Evolutionary conservation across 1,140 invertebrate species (phyloP).

Genomic region (Zophobas morio): DNA sequence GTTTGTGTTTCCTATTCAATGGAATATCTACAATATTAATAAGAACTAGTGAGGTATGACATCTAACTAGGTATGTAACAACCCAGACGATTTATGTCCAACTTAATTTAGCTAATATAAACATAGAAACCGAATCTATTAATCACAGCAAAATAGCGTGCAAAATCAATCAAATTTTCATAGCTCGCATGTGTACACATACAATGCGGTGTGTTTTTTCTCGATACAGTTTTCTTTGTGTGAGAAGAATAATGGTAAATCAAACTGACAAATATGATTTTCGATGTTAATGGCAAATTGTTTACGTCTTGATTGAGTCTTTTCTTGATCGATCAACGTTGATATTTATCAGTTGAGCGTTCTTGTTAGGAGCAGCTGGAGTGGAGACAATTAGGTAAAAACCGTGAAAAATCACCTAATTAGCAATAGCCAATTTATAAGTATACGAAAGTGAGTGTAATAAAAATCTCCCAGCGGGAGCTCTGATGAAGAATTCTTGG

Average conservation of each 20-base stretch:
- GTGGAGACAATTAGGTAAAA: slow-evolving; percentile 38
- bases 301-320: not conserved
- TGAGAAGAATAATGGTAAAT: slow-evolving; percentile 19
- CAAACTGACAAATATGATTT: slow-evolving; percentile 21
- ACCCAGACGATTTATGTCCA: slow-evolving; percentile 4
- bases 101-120: slow-evolving; percentile 27
- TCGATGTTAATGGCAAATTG: not conserved
- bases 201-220: not conserved
- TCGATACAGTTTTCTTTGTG: slow-evolving; percentile 25
- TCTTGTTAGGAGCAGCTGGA: not conserved
- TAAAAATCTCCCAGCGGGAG: slow-evolving; percentile 55
- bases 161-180: slow-evolving; percentile 45
- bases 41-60: not conserved
- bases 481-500: slow-evolving; percentile 56
- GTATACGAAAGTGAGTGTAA: slow-evolving; percentile 45
- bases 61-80: slow-evolving; percentile 15
- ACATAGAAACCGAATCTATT: slow-evolving; percentile 29
- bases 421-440: slow-evolving; percentile 56
- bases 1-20: not conserved
- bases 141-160: slow-evolving; percentile 46
- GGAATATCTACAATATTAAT: not conserved
- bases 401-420: slow-evolving; percentile 55
- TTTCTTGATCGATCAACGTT: not conserved
- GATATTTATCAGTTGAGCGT: not conserved
- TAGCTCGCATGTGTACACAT: slow-evolving; percentile 22